Base-by-base conservation (phyloP, 2,113 vertebrate genomes). In the Rhinolophus ferrumequinum region DNA sequence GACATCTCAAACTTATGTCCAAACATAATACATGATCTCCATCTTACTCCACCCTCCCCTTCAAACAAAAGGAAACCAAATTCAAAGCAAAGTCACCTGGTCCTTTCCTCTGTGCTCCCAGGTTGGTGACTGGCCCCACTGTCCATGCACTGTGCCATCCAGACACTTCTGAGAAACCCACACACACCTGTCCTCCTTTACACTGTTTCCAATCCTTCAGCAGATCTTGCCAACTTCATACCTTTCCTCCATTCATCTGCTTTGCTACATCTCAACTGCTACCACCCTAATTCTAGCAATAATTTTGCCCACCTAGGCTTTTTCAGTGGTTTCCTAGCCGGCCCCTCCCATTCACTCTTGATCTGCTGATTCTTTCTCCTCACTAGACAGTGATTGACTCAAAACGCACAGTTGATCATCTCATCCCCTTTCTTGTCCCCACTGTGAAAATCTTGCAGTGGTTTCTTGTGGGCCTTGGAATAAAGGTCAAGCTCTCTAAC, bases 11-110 rank as follows among this genome's bases (percentile, higher is more conserved):
- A 82, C 8, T 44, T 41, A 56, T 3, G 35, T 21, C 35, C 41
- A 47, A 44, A 88, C 35, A 41, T 69, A 88, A 70, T 54, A 83
- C 11, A 67, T 1, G 0, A 30, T 60, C 35, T 81, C 38, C 19
- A 60, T 1, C 33, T 26, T 9, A 44, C n/a, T 12, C 50, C 3
- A 18, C 38, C 22, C 56, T 38, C 8, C 5, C 47, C 52, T 12
- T 16, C 41, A 24, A 60, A 44, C 33, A 82, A 69, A 84, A 66
- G n/a, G 80, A 73, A 85, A 77, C 14, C 41, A 76, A 90, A 88
- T 38, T 66, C 28, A 67, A 26, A 69, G 73, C 83, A 93, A 93
- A 89, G 28, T 33, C 26, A 82, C 6, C 22, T 30, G 38, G 8
- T 41, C 56, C 60, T 62, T 81, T 11, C 7, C 22, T 19, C 66